A percentile compares a stretch with the other conserved stretches of the same genome.
Conservation (phyloP, 2,113 vertebrate genomes). For the Callipepla californica region DNA sequence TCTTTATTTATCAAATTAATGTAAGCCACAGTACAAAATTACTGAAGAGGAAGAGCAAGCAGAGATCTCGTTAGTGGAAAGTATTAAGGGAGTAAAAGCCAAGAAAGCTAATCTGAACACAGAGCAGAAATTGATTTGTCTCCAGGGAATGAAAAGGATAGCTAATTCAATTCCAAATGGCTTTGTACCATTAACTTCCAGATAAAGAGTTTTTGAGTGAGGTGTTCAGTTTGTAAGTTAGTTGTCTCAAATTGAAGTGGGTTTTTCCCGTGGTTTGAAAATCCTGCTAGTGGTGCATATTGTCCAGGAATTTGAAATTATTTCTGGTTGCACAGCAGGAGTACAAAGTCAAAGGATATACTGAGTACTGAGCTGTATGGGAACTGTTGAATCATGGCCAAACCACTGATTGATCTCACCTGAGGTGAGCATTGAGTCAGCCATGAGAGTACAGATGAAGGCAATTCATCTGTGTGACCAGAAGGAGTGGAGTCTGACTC, state of each 20-base stretch:
- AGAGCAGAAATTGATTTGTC: conserved; percentile 29
- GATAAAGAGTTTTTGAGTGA: neutral
- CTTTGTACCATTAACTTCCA: neutral
- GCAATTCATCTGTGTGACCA: no score
- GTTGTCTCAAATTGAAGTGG: neutral
- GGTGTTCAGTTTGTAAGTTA: neutral
- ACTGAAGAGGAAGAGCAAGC: conserved; percentile 6
- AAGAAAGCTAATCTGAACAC: conserved; percentile 44
- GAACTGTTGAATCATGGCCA: no score
- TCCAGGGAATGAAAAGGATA: conserved; percentile 16
- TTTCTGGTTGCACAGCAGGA: neutral
- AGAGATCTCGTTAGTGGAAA: neutral
- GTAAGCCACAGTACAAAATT: neutral
- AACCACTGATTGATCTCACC: no score
- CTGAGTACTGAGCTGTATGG: neutral
- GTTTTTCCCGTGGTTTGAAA: neutral
- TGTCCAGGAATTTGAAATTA: neutral
- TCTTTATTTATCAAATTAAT: neutral
- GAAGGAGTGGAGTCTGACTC: no score
- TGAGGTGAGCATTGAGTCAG: no score
- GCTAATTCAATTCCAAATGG: conserved; percentile 28
- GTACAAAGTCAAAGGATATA: neutral
- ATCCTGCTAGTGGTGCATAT: neutral
- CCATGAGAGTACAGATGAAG: no score
- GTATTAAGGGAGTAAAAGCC: conserved; percentile 19